Evolutionary conservation across 2,113 vertebrate species (phyloP).

Genomic region (Plectropomus leopardus): DNA sequence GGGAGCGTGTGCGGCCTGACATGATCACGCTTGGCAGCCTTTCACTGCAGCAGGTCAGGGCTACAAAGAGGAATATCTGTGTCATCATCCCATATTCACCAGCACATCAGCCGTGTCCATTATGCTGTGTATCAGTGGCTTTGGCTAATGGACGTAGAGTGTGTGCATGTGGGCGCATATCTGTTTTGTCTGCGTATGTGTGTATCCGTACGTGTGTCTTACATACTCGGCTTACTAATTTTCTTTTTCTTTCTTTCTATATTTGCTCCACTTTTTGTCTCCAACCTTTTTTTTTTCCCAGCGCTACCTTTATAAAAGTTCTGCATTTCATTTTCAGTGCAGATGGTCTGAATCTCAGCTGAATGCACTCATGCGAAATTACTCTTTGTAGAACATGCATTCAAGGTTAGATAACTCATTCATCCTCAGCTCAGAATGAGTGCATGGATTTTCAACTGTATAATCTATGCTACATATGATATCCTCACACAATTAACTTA

Average conservation of each 20-base stretch:
- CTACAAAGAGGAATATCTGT: constrained; percentile 86
- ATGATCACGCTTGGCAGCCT: constrained; percentile 90
- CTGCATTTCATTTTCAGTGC: constrained; percentile 28
- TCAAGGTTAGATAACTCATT: constrained; percentile 64
- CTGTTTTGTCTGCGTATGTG: constrained; percentile 44
- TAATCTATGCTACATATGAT: constrained; percentile 49
- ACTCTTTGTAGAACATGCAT: constrained; percentile 54
- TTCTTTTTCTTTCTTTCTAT: constrained; percentile 19
- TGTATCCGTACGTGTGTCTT: background rate
- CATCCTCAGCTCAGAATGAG: constrained; percentile 49
- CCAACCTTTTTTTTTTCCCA: constrained; percentile 12
- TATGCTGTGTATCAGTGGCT: constrained; percentile 71
- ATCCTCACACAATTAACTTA: constrained; percentile 59
- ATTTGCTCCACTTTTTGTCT: constrained; percentile 30
- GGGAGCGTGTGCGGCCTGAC: constrained; percentile 88
- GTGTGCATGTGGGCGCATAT: constrained; percentile 55
- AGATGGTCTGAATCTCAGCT: constrained; percentile 48
- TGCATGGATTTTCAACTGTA: constrained; percentile 50
- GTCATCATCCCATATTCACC: constrained; percentile 84
- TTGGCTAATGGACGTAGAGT: constrained; percentile 75
- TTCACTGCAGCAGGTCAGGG: constrained; percentile 92
- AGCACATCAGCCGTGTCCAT: constrained; percentile 83
- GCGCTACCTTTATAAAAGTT: constrained; percentile 7
- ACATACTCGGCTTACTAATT: constrained; percentile 28
- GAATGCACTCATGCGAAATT: constrained; percentile 53